Evolutionary conservation across 2,888 invertebrate genomes (phyloP).

Genomic region (Archips xylosteana): DNA sequence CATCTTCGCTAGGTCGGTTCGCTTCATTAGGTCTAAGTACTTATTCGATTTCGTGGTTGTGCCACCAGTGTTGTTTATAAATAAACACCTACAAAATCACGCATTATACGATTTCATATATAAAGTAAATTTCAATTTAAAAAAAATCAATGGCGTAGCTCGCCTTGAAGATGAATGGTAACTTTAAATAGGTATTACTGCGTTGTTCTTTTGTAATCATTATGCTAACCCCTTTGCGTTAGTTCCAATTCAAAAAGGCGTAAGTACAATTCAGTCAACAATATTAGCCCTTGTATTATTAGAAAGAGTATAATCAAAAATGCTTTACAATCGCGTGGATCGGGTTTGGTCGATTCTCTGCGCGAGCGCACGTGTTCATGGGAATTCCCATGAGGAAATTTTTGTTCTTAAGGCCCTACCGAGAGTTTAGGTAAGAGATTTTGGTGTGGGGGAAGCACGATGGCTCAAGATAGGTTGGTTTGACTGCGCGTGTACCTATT

Average conservation of each 20-base stretch:
- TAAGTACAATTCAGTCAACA: not conserved
- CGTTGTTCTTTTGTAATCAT: slow-evolving; percentile 38
- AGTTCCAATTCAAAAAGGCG: not conserved
- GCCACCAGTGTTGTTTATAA: too few species aligned
- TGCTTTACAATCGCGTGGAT: slow-evolving; percentile 23
- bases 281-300: not conserved
- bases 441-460: too few species aligned
- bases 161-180: slow-evolving; percentile 27
- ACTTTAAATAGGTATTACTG: slow-evolving; percentile 34
- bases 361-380: slow-evolving; percentile 38
- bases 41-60: too few species aligned
- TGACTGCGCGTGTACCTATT: too few species aligned
- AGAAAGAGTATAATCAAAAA: not conserved
- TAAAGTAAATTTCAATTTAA: not conserved
- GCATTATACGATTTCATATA: not conserved
- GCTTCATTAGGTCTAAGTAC: too few species aligned
- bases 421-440: too few species aligned
- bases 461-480: too few species aligned
- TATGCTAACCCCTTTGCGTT: slow-evolving; percentile 27
- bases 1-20: too few species aligned
- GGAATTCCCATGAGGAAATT: slow-evolving; percentile 38
- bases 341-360: slow-evolving; percentile 33
- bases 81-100: too few species aligned
- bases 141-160: slow-evolving; percentile 2
- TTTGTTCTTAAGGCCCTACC: slow-evolving; percentile 12